A percentile compares a stretch with the other conserved stretches of the same genome.
phyloP scores from a whole-genome alignment of 2,113 vertebrate genomes.

The Mystacornis crossleyi region DNA sequence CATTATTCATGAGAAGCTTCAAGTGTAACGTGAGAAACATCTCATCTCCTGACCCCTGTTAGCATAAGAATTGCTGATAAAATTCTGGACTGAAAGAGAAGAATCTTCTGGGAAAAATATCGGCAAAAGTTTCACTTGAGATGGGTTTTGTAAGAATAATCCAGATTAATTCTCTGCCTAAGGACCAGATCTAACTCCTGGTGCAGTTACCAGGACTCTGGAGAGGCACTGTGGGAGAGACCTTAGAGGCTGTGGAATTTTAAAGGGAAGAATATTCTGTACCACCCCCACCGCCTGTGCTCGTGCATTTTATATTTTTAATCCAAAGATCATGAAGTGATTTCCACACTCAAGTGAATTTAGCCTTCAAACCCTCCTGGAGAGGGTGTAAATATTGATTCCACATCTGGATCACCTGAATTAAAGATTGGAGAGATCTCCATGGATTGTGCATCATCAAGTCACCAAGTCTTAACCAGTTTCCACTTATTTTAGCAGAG shows the following conservation, averaged over 20 bases:
- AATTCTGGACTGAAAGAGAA: conserved; percentile 78
- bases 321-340: not conserved
- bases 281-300: not conserved
- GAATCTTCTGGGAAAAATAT: conserved; percentile 72
- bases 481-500: not conserved
- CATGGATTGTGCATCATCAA: not conserved
- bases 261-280: not conserved
- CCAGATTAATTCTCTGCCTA: conserved; percentile 10
- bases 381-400: not conserved
- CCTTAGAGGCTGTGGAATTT: not conserved
- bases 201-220: not conserved
- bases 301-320: not conserved
- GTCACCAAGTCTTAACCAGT: not conserved
- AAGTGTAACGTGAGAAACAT: conserved; percentile 92
- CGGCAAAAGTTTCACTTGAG: conserved; percentile 54
- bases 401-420: not conserved
- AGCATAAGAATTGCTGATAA: conserved; percentile 90
- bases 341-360: not conserved
- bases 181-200: not conserved
- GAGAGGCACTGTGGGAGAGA: not conserved
- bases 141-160: conserved; percentile 28
- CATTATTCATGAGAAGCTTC: conserved; percentile 82
- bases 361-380: not conserved
- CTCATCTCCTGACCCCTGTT: conserved; percentile 93
- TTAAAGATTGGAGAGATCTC: not conserved